These are phyloP conservation scores for Cephalotes varians DNA, from an alignment of 2,888 invertebrate genomes.

Conservation along the genomic window DNA sequence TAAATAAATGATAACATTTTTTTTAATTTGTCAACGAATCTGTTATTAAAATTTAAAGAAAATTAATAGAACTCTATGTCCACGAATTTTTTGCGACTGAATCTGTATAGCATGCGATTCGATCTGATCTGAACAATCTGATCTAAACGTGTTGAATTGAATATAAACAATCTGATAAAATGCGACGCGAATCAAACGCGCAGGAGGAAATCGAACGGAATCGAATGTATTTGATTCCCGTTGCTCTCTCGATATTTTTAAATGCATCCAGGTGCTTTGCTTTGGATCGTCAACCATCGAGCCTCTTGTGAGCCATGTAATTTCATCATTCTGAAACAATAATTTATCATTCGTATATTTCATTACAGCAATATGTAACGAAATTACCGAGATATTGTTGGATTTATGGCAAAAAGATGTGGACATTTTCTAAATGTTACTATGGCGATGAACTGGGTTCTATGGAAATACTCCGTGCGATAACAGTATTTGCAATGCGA, in stretches of 20 bases:
- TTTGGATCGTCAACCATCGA: neutral
- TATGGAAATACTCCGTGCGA: constrained; percentile 6
- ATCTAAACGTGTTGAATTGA: neutral
- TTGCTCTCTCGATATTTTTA: neutral
- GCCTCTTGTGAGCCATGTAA: neutral
- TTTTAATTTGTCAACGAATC: neutral
- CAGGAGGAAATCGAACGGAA: constrained; percentile 1
- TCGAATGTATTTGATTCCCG: neutral
- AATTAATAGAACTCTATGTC: neutral
- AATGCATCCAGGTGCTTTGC: constrained; percentile 7
- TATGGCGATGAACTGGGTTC: constrained; percentile 26
- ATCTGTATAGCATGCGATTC: neutral
- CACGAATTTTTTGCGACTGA: neutral
- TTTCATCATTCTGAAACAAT: neutral
- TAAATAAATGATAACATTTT: neutral
- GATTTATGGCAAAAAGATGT: constrained; percentile 2
- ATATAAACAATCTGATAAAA: constrained; percentile 14
- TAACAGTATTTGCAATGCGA: neutral
- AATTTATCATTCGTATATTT: constrained; percentile 30
- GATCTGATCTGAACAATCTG: constrained; percentile 16
- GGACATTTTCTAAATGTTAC: constrained; percentile 33
- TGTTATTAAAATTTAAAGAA: neutral
- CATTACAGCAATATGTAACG: constrained; percentile 25
- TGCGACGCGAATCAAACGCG: neutral
- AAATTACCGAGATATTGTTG: constrained; percentile 7